Evolutionary conservation across 2,113 vertebrate species (phyloP).

Genomic region (Cairina moschata): DNA sequence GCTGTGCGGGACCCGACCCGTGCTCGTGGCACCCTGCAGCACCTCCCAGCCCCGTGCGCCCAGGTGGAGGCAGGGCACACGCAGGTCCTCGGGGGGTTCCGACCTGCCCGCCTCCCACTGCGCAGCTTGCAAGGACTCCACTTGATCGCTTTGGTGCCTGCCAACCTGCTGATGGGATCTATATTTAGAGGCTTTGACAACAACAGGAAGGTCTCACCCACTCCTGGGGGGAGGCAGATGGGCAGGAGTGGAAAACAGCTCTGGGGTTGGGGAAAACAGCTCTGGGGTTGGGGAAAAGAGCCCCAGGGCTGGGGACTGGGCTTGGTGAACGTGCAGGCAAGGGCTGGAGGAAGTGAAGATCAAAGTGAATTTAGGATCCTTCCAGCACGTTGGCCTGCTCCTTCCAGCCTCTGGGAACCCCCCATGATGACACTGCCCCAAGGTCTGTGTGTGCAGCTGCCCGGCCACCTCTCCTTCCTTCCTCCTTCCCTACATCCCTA

Average conservation of each 20-base stretch:
- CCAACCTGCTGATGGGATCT: neutral
- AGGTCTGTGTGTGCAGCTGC: neutral
- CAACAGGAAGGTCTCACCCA: neutral
- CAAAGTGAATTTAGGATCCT: neutral
- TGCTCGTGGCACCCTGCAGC: neutral
- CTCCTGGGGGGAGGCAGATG: neutral
- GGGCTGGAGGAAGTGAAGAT: neutral
- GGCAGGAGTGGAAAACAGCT: accelerated
- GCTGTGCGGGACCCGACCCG: neutral
- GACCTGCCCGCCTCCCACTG: neutral
- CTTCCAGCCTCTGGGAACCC: neutral
- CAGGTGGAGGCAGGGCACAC: too few relatives aligned
- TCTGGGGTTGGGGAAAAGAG: neutral
- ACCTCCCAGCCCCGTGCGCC: neutral
- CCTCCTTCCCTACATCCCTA: neutral
- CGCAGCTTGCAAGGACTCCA: neutral
- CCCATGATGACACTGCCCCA: neutral
- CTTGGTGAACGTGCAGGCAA: neutral
- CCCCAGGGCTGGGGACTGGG: too few relatives aligned
- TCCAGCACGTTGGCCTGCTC: neutral
- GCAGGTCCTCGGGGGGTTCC: neutral
- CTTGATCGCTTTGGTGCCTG: neutral
- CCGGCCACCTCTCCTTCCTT: neutral
- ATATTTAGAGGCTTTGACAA: neutral
- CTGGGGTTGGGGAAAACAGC: neutral